Base-by-base conservation (phyloP, 2,888 invertebrate genomes). In the Caenorhabditis zanzibari region DNA sequence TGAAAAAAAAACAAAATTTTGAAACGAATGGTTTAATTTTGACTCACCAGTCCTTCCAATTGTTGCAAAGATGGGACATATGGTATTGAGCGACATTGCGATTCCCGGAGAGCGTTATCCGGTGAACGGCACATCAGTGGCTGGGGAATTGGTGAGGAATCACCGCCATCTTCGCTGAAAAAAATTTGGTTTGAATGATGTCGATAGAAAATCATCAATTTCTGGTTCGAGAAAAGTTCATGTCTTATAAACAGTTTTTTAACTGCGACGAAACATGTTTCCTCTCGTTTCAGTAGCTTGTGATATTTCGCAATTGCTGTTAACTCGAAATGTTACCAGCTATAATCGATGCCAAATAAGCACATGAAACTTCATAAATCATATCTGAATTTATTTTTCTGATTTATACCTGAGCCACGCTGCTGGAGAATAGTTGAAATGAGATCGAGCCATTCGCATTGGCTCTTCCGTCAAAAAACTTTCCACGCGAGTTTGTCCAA, bases 381-480 rank as follows among this genome's bases (percentile, higher is more conserved):
- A n/a, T n/a, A n/a, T n/a, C n/a, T n/a, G n/a, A n/a, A n/a, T n/a
- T n/a, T n/a, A n/a, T n/a, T n/a, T n/a, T 7, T 38, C 12, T n/a
- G n/a, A 22, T 47, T 32, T 14, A 28, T 61, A 85, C 85, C 85
- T 81, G 3, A 86, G 44, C 90, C 90, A 91, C 22, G 77, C 86
- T 16, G 88, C 83, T 7, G 83, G 83, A 22, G 82, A 82, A 44
- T 74, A 82, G 35, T 73, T 69, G 52, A 73, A 79, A 28, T 82
- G 77, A 54, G 90, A 84, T 1, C 82, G 77, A 28, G 85, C 88
- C 58, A 90, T 86, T 47, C 79, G 58, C 32, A 88, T 84, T 0
- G 87, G 82, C 41, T 86, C 90, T 9, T 85, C 82, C 0, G 89
- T 89, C 80, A 90, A 86, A 56, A 91, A 91, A 16, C 90, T 90